Base-by-base conservation (phyloP, 2,113 vertebrate species). In the Trichechus manatus region DNA sequence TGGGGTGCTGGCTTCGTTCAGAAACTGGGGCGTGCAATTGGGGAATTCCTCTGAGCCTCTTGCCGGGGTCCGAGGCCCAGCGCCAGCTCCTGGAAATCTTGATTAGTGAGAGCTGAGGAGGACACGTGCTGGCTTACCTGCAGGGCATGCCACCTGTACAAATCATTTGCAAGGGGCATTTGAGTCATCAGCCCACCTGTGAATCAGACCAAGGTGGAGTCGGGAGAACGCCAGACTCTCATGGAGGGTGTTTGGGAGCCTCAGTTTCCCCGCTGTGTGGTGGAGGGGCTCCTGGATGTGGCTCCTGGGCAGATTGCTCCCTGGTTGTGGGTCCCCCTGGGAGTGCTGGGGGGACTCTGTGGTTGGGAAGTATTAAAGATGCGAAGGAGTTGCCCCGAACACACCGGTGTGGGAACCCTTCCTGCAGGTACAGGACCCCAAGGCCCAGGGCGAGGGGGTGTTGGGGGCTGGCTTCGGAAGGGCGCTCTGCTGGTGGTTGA, bases 71-170 rank as follows among this genome's bases (percentile, higher is more conserved):
- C 2, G 23, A 0, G 10, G 36, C 56, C 53, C 1, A 1, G 33
- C 1, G 0, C 25, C 50, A 33, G 64, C 50, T 39, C 19, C 56
- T 68, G 85, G 4, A 5, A 2, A 10, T 22, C 20, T 13, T 17
- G 11, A 13, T 29, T 3, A 1, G 6, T 11, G 1, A 10, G 70
- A 5, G 29, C 19, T 6, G 19, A 66, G 27, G 7, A 13, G 66
- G 86, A 75, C 11, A 42, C 78, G 15, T 9, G 17, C 23, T 4
- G 5, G 31, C 50, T 72, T n/a, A 4, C 29, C 39, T 42, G 50
- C 5, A 0, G 0, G 2, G 0, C 5, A 1, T 9, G 42, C 15
- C 31, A 1, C 2, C 13, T 0, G 9, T 2, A 0, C 19, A 2
- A 8, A 0, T 3, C 0, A 0, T 70, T 9, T 23, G 56, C 59